Evolutionary conservation across 2,113 vertebrate species (phyloP).

Genomic region (Varanus salvator): DNA sequence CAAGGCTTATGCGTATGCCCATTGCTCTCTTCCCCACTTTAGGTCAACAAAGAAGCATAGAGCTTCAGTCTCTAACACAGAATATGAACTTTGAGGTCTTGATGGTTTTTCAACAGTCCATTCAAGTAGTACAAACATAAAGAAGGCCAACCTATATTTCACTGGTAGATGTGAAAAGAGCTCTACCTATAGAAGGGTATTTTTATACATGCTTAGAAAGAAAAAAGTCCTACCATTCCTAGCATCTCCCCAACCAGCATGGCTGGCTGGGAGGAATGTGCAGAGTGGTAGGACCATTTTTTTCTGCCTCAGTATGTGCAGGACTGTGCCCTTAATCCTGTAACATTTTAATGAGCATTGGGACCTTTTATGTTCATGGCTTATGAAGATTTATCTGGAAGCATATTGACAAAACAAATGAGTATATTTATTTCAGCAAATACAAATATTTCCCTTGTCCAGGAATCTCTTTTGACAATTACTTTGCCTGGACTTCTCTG

Average conservation of each 20-base stretch:
- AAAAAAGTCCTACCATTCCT: too few species aligned
- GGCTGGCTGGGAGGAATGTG: too few species aligned
- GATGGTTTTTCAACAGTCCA: neutral
- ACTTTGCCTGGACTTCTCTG: neutral
- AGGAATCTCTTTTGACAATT: slow-evolving; percentile 21
- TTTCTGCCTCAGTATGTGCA: too few species aligned
- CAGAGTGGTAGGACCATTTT: too few species aligned
- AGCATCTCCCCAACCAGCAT: too few species aligned
- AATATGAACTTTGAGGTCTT: neutral
- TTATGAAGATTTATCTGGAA: neutral
- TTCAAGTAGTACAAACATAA: neutral
- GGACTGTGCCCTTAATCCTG: slow-evolving; percentile 57
- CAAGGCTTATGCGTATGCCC: too few species aligned
- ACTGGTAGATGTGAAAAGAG: slow-evolving; percentile 13
- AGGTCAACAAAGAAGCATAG: too few species aligned
- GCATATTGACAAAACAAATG: neutral
- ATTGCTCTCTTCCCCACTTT: too few species aligned
- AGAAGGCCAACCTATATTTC: neutral
- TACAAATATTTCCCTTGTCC: slow-evolving; percentile 10
- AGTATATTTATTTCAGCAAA: slow-evolving; percentile 18
- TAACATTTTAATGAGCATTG: slow-evolving; percentile 79
- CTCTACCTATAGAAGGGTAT: slow-evolving; percentile 45
- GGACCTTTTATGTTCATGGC: slow-evolving; percentile 58
- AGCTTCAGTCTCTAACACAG: neutral
- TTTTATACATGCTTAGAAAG: too few species aligned